Evolutionary conservation across 2,113 vertebrate species (phyloP).

Genomic region (Peromyscus maniculatus): DNA sequence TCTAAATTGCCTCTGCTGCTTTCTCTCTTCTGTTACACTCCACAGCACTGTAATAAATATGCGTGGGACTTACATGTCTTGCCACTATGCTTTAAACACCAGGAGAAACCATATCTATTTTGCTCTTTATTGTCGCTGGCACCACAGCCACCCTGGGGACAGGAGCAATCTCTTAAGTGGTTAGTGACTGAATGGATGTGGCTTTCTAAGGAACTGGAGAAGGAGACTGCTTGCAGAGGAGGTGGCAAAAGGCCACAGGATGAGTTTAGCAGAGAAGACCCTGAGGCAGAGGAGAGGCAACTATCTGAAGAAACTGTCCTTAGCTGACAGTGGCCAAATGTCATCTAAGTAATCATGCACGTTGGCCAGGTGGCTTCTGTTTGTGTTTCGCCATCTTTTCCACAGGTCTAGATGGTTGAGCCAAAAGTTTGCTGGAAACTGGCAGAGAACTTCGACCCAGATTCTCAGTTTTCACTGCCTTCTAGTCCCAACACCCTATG

Average conservation of each 20-base stretch:
- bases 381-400: neutral
- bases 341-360: neutral
- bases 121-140: neutral
- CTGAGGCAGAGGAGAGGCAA: neutral
- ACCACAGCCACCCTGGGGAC: neutral
- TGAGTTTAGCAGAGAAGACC: neutral
- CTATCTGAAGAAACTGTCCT: neutral
- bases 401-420: neutral
- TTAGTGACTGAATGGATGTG: neutral
- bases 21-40: neutral
- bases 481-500: neutral
- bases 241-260: neutral
- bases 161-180: accelerated
- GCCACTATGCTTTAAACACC: neutral
- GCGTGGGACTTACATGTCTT: neutral
- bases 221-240: neutral
- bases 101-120: neutral
- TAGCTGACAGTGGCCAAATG: neutral
- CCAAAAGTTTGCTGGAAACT: neutral
- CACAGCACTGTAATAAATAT: neutral
- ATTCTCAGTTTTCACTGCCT: neutral
- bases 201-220: too few species aligned
- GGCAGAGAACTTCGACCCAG: neutral
- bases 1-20: neutral
- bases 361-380: constrained; percentile 15